phyloP scores from a whole-genome alignment of 2,797 vertebrate species.

The Enteromius fasciolatus region DNA sequence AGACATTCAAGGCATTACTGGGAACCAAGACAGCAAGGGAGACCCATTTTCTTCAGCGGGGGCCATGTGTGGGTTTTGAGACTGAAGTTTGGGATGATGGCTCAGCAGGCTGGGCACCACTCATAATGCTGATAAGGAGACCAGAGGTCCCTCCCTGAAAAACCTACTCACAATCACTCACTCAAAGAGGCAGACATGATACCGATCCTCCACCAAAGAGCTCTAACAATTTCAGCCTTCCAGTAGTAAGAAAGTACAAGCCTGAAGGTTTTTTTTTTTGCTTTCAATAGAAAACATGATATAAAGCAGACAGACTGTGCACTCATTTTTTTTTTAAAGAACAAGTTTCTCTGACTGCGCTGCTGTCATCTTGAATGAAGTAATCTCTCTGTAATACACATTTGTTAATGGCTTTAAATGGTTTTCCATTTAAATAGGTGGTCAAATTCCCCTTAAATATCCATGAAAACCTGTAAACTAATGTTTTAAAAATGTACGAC shows the following conservation, averaged over 20 bases:
- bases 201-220: not conserved
- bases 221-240: conserved; percentile 1
- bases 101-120: not conserved
- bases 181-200: not conserved
- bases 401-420: conserved; percentile 11
- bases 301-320: conserved; percentile 19
- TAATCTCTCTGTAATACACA: not conserved
- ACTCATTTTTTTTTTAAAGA: conserved; percentile 16
- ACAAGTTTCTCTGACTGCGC: not conserved
- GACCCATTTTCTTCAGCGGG: not conserved
- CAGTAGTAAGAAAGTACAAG: not conserved
- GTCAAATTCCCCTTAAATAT: not conserved
- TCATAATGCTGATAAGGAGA: conserved; percentile 33
- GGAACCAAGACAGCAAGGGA: conserved; percentile 36
- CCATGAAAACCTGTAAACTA: not conserved
- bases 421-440: not conserved
- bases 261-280: not conserved
- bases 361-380: not conserved
- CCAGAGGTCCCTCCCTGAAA: conserved; percentile 12
- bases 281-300: conserved; percentile 39
- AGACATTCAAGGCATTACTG: conserved; percentile 57
- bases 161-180: conserved; percentile 10
- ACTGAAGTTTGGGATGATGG: conserved; percentile 13
- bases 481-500: not conserved
- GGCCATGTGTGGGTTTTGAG: conserved; percentile 5